Evolutionary conservation across 2,797 vertebrate species (phyloP), one percentile per base, ranked within the genome.

Genomic region (Diglossa cyanea): DNA sequence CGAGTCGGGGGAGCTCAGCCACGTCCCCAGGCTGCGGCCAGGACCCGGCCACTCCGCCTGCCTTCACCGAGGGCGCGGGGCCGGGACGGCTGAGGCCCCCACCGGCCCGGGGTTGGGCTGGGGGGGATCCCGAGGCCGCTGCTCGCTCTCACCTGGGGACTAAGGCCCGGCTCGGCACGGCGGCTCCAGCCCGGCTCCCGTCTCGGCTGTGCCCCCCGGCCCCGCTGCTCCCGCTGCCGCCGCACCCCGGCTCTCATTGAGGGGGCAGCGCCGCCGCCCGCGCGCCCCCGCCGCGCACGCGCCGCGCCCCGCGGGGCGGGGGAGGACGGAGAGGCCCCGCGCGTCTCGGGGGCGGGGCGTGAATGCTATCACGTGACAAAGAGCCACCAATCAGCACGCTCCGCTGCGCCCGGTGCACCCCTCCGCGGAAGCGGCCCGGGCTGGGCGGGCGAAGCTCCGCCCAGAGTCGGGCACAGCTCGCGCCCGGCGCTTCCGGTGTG

Each of bases 321-420:
- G 31, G 9, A 12, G 17, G 13, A 6, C 3, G 10, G 12, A 9
- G 23, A 15, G 19, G 35, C 2, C 7, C 5, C 19, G 35, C 24
- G 44, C 1, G 4, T 2, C 31, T 35, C 35, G 17, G 37, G 31
- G 51, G 53, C 8, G 47, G 66, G 57, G 8, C 24, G 14, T 3
- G 0, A 3, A 0, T 2, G 2, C 1, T 0, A 1, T 14, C 81
- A 84, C 61, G 71, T 75, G 81, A 17, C 0, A 0, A 3, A 1
- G 3, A 5, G 2, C 3, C 2, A 11, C 81, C 51, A 74, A 31
- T 66, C 81, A 10, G 3, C 26, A 26, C 11, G 7, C 26, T 11
- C 5, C 15, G 0, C 31, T 7, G 35, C 7, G 3, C 54, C 10
- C 14, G 3, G 54, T 3, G n/a, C 15, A 4, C 54, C 10, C 21